Conservation (phyloP, 2,797 vertebrate genomes). For the Falco concolor region DNA sequence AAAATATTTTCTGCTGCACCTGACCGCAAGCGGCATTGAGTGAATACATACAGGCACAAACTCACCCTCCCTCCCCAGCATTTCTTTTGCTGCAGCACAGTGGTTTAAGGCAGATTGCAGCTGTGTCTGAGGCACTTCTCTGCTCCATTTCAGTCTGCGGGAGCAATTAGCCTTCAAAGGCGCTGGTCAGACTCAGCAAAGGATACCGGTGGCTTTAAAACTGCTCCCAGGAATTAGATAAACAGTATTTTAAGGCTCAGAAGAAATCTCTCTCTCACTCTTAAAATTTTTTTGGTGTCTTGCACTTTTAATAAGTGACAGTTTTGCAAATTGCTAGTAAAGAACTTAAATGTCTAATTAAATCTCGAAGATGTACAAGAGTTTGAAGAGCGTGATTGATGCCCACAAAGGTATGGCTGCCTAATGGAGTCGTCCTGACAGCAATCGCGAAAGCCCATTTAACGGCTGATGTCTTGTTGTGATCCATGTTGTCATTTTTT, state of each 20-base stretch:
- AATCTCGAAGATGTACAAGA: constrained; percentile 76
- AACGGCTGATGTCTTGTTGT: constrained; percentile 98
- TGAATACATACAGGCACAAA: fast-evolving
- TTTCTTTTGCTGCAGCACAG: background rate
- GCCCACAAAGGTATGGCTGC: constrained; percentile 86
- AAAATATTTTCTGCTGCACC: background rate
- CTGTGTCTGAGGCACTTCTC: background rate
- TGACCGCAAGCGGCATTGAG: fast-evolving
- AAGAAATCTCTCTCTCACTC: background rate
- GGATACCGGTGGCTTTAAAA: background rate
- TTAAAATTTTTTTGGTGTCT: constrained; percentile 57
- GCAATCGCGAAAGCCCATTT: constrained; percentile 90
- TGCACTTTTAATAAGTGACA: constrained; percentile 76
- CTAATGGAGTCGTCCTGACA: constrained; percentile 91
- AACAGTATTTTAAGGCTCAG: constrained; percentile 2
- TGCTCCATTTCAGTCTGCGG: background rate
- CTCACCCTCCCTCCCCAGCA: background rate
- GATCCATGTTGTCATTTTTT: constrained; percentile 98
- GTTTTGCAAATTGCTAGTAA: constrained; percentile 80
- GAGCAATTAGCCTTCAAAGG: background rate
- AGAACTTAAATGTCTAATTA: constrained; percentile 83
- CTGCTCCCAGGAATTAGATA: background rate
- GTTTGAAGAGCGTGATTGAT: constrained; percentile 89
- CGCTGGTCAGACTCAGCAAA: background rate
- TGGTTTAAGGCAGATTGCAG: background rate